Evolutionary conservation across 2,113 vertebrate species (phyloP).

Genomic region (Microtus ochrogaster): DNA sequence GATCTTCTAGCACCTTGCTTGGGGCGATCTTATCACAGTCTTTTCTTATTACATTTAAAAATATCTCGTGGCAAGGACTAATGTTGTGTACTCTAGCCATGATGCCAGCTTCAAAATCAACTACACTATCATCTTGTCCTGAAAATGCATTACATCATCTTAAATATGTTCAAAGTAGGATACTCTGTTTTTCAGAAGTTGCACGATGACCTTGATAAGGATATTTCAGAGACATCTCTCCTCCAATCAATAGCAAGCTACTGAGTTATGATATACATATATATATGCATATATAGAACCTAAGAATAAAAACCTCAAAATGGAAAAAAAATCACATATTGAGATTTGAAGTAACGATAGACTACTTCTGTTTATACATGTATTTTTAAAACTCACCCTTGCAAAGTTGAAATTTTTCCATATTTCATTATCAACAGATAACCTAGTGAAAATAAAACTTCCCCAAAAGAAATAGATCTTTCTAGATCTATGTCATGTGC

Average conservation of each 20-base stretch:
- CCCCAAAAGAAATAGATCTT: neutral
- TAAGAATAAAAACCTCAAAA: conserved; percentile 76
- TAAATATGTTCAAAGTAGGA: conserved; percentile 70
- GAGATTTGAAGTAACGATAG: conserved; percentile 72
- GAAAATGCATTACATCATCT: conserved; percentile 64
- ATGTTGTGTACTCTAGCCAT: conserved; percentile 38
- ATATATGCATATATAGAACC: conserved; percentile 24
- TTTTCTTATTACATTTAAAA: conserved; percentile 48
- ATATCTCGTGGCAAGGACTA: conserved; percentile 6
- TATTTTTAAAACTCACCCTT: conserved; percentile 71
- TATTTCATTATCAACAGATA: conserved; percentile 64
- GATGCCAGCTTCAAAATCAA: conserved; percentile 38
- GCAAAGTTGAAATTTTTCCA: conserved; percentile 61
- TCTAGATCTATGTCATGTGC: conserved; percentile 38
- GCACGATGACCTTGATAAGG: conserved; percentile 69
- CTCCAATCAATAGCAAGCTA: conserved; percentile 64
- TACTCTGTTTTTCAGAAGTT: conserved; percentile 63
- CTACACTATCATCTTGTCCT: conserved; percentile 31
- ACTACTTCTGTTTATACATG: conserved; percentile 73
- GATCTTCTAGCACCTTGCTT: neutral
- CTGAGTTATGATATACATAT: conserved; percentile 35
- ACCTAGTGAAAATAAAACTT: conserved; percentile 66
- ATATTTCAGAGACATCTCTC: conserved; percentile 64
- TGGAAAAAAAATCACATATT: conserved; percentile 74
- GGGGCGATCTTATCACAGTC: conserved; percentile 43